Percentiles rank a stretch among this genome's conserved stretches.
phyloP scores from a whole-genome alignment of 1,140 invertebrate species.

The Bursaphelenchus mucronatus region DNA sequence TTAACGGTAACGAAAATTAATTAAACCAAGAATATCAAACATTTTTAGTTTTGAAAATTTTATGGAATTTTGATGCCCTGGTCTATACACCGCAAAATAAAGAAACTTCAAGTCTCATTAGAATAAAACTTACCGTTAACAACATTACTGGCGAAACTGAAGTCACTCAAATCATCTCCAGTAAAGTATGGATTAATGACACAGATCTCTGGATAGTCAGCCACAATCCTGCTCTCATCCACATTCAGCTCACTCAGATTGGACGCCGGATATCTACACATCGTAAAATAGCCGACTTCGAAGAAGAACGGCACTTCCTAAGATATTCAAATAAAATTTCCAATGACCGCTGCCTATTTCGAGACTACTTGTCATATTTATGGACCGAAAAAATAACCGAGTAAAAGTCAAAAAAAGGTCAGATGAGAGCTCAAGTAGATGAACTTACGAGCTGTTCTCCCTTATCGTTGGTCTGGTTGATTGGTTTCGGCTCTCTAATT shows the following conservation, averaged over 20 bases:
- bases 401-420: slow-evolving; percentile 8
- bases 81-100: too few relatives aligned
- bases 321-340: not conserved
- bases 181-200: slow-evolving; percentile 31
- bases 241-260: slow-evolving; percentile 23
- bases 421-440: slow-evolving; percentile 2
- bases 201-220: slow-evolving; percentile 18
- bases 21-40: too few relatives aligned
- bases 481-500: slow-evolving; percentile 22
- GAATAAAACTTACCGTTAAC: too few relatives aligned
- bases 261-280: slow-evolving; percentile 23
- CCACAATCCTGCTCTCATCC: not conserved
- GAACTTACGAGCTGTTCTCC: slow-evolving; percentile 23
- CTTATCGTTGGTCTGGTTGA: slow-evolving; percentile 28
- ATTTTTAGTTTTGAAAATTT: slow-evolving; percentile 4
- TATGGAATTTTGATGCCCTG: too few relatives aligned
- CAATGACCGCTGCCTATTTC: not conserved
- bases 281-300: slow-evolving; percentile 36
- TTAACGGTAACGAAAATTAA: too few relatives aligned
- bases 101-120: too few relatives aligned
- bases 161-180: slow-evolving; percentile 33
- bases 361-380: not conserved
- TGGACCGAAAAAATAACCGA: slow-evolving; percentile 13
- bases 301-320: slow-evolving; percentile 33
- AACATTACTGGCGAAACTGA: slow-evolving; percentile 28